Percentiles rank a stretch among this genome's conserved stretches.
Evolutionary conservation across 2,113 vertebrate genomes (phyloP).

Genomic region (Lates calcarifer): DNA sequence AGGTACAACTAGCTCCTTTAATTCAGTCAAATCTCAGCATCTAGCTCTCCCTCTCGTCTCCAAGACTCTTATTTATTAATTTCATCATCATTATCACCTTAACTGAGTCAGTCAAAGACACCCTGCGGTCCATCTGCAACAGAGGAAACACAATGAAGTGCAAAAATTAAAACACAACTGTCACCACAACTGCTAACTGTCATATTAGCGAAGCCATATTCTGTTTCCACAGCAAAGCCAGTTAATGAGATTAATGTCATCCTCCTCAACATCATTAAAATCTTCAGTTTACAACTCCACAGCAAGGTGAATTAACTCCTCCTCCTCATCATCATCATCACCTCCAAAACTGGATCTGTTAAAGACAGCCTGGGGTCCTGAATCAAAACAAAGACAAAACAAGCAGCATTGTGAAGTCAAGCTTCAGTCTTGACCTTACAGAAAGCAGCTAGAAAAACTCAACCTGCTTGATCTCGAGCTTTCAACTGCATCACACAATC

Average conservation of each 20-base stretch:
- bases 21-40: background rate
- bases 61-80: background rate
- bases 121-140: slow-evolving; percentile 58
- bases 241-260: background rate
- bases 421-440: background rate
- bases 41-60: background rate
- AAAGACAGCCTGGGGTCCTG: slow-evolving; percentile 45
- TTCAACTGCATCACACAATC: background rate
- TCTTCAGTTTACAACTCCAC: background rate
- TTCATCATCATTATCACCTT: slow-evolving; percentile 52
- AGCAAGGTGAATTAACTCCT: background rate
- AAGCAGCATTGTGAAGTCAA: background rate
- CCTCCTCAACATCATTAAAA: background rate
- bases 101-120: slow-evolving; percentile 51
- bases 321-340: slow-evolving; percentile 37
- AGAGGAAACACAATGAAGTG: slow-evolving; percentile 33
- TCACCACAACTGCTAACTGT: background rate
- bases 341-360: slow-evolving; percentile 14
- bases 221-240: background rate
- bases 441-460: background rate
- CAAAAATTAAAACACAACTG: background rate
- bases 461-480: background rate
- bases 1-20: no score
- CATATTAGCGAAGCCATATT: background rate
- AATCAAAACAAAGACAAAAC: slow-evolving; percentile 38